Base-by-base conservation (phyloP, 2,797 vertebrate species). In the Bovichtus variegatus region DNA sequence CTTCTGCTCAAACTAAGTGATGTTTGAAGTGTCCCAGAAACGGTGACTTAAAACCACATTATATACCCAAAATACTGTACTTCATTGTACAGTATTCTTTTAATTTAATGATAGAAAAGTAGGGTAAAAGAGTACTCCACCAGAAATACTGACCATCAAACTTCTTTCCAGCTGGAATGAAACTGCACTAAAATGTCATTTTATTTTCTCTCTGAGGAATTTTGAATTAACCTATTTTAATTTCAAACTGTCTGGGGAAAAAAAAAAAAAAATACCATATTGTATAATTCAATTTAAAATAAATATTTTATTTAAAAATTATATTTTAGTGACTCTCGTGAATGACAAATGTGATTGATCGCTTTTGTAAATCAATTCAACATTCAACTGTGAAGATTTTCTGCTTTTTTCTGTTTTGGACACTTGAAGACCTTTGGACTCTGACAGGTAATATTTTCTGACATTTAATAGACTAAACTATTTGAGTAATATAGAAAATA, bases 291-390 rank as follows among this genome's bases (percentile, higher is more conserved):
- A 55, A 50, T 43, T 53, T 46, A 12, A 18, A 74, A 64, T 71
- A 75, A 78, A 81, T 27, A 54, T 59, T 74, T 74, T 53, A 10
- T 70, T 27, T 70, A 4, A 68, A 47, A 64, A 31, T 0, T 3
- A 38, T 2, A 27, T 21, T 43, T 49, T 8, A 40, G 19, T 19
- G 36, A 50, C 61, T 59, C 13, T 59, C 13, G 1, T 40, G 38
- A 47, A 19, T 63, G 13, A 10, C 27, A 12, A 40, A 34, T 41
- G 13, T 18, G 0, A 5, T 41, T 10, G 11, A 16, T 36, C 2
- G 0, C 15, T 36, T n/a, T n/a, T 3, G 29, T 54, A 10, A 31
- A 41, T 23, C 4, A 59, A 23, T 43, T 0, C 41, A 43, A 58
- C n/a, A 21, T 58, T 23, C 0, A n/a, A 38, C n/a, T 58, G 15